These are phyloP conservation scores for Aurelia aurita DNA, from an alignment of 30 jellyfish, hydroid and myxozoan species.

Conservation along the genomic window DNA sequence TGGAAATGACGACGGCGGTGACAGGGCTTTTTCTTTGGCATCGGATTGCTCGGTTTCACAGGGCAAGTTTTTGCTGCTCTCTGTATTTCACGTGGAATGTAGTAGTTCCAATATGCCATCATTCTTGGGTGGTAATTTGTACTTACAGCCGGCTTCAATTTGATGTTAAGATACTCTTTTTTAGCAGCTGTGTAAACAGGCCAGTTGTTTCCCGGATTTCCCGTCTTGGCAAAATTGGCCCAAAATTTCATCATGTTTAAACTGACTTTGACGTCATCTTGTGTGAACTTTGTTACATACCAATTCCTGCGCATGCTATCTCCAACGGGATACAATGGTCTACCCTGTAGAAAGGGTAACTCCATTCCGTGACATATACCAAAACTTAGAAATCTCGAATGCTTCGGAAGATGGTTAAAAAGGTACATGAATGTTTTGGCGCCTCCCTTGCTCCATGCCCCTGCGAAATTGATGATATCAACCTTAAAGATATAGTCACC, in stretches of 20 bases:
- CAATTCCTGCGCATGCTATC: neutral
- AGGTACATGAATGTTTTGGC: constrained; percentile 28
- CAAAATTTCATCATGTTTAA: constrained; percentile 50
- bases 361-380: constrained; percentile 46
- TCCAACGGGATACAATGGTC: constrained; percentile 1
- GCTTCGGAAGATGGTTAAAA: constrained; percentile 32
- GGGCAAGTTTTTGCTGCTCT: too few species aligned
- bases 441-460: constrained; percentile 7
- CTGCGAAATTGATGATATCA: constrained; percentile 26
- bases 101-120: constrained; percentile 43
- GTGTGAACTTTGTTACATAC: constrained; percentile 18
- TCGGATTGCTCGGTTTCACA: too few species aligned
- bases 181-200: neutral
- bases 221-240: constrained; percentile 60
- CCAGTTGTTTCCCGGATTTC: constrained; percentile 52
- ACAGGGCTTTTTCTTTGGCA: too few species aligned
- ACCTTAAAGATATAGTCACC: constrained; percentile 11
- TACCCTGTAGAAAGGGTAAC: constrained; percentile 24
- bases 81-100: constrained; percentile 1
- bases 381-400: neutral
- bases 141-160: neutral
- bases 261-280: constrained; percentile 13
- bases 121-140: constrained; percentile 14
- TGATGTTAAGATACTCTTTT: constrained; percentile 28
- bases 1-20: neutral